A percentile compares a stretch with the other conserved stretches of the same genome.
These are phyloP conservation scores for Melikaiella ostensackeni DNA, from an alignment of 2,888 invertebrate genomes.

Conservation along the genomic window DNA sequence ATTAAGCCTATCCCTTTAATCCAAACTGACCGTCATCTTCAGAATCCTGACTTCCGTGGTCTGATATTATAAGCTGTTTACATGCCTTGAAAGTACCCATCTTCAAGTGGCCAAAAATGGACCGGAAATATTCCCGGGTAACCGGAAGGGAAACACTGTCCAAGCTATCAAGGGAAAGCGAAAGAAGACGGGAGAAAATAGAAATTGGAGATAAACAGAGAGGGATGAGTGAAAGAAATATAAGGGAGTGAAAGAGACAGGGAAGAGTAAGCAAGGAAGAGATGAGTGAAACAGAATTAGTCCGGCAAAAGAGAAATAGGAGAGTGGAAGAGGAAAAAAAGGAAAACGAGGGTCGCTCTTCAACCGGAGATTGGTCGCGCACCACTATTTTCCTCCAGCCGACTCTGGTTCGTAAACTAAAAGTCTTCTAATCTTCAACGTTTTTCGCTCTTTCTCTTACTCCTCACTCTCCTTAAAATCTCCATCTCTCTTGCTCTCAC, in stretches of 20 bases:
- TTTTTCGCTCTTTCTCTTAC: conserved; percentile 40
- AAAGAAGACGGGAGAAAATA: neutral
- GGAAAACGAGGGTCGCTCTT: conserved; percentile 55
- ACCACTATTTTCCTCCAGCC: conserved; percentile 66
- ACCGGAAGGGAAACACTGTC: conserved; percentile 27
- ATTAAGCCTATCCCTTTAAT: neutral
- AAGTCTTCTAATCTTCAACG: conserved; percentile 52
- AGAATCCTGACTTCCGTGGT: conserved; percentile 53
- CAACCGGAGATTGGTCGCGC: conserved; percentile 66
- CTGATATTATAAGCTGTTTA: conserved; percentile 66
- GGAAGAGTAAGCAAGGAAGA: too few species aligned
- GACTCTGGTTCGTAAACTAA: conserved; percentile 61
- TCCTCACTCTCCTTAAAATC: conserved; percentile 42
- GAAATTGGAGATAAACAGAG: neutral
- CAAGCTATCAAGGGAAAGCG: neutral
- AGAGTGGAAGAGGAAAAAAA: conserved; percentile 39
- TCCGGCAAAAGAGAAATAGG: conserved; percentile 37
- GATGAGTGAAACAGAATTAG: conserved; percentile 10
- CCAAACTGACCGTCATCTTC: conserved; percentile 66
- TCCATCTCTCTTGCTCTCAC: conserved; percentile 52
- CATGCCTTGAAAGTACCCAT: conserved; percentile 70
- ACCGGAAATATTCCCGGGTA: conserved; percentile 11
- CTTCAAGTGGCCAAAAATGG: conserved; percentile 42
- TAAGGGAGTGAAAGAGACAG: conserved; percentile 21
- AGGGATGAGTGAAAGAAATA: conserved; percentile 35